Conservation (phyloP, 2,888 invertebrate genomes). For the Noctua comes region DNA sequence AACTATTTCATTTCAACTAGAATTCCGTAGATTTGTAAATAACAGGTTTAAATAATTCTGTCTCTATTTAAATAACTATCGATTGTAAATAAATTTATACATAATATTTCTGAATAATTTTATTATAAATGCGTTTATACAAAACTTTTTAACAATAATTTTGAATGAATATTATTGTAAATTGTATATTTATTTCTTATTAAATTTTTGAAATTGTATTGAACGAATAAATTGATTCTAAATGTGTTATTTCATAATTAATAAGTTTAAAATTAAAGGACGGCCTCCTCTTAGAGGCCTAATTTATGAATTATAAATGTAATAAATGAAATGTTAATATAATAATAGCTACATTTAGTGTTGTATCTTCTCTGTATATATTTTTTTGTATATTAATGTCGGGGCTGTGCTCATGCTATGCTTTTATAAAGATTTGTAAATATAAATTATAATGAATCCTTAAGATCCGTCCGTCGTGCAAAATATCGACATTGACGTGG, state of each 20-base stretch:
- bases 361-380: constrained; percentile 59
- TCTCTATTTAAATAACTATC: constrained; percentile 23
- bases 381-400: constrained; percentile 49
- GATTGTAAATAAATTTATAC: constrained; percentile 58
- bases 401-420: constrained; percentile 52
- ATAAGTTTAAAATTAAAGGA: constrained; percentile 14
- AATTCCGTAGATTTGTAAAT: constrained; percentile 69
- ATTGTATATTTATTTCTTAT: constrained; percentile 7
- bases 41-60: constrained; percentile 44
- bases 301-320: constrained; percentile 47
- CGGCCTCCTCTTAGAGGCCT: constrained; percentile 53
- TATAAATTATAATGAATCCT: constrained; percentile 42
- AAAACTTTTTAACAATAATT: constrained; percentile 8
- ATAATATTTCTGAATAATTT: constrained; percentile 39
- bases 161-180: constrained; percentile 9
- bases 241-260: constrained; percentile 41
- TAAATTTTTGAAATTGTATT: constrained; percentile 26
- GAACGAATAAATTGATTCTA: constrained; percentile 9
- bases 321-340: constrained; percentile 60
- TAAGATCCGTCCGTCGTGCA: constrained; percentile 42
- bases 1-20: constrained; percentile 28
- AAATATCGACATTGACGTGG: constrained; percentile 44
- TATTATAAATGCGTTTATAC: constrained; percentile 21
- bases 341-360: constrained; percentile 57
- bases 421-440: constrained; percentile 45